Evolutionary conservation across 1,140 invertebrate genomes (phyloP), one percentile per base, ranked within the genome.

Genomic region (Arion vulgaris): DNA sequence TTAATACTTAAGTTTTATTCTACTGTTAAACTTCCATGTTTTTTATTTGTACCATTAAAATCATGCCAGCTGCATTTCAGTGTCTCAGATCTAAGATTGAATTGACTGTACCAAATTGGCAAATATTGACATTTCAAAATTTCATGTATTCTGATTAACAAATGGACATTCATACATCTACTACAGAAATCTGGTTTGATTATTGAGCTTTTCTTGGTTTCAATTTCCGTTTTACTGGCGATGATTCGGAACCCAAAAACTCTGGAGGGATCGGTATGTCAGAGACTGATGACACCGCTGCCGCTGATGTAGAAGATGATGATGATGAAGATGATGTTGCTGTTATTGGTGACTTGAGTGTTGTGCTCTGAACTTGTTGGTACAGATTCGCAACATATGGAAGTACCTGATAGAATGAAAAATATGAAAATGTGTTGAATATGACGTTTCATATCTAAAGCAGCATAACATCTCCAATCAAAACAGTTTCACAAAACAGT

Each of bases 151-250:
- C n/a, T n/a, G n/a, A n/a, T n/a, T n/a, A n/a, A n/a, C n/a, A n/a
- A n/a, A 34, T n/a, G n/a, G n/a, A n/a, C n/a, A n/a, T n/a, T 41
- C 2, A 38, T 49, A 9, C 38, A 28, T 26, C 72, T 39, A 7
- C 39, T 9, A 39, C 72, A 41, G 19, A 28, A 74, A 19, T 9
- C 15, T 17, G 15, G 7, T 15, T 17, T 39, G n/a, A 9, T 41
- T 45, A 66, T 66, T 80, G 51, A 32, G 41, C 62, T 57, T 80
- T 80, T n/a, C 78, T 80, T 0, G 78, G 78, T 36, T 80, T 80
- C 9, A 66, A 9, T 51, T 71, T 80, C 51, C 68, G 62, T 71
- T 71, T 80, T 0, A 80, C 78, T 38, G 78, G 78, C 17, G 78
- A 80, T 51, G 62, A 71, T 38, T 80, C 78, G 11, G 76, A 66